These are phyloP conservation scores for Sciurus niger DNA, from an alignment of 2,113 vertebrate species.

Conservation along the genomic window DNA sequence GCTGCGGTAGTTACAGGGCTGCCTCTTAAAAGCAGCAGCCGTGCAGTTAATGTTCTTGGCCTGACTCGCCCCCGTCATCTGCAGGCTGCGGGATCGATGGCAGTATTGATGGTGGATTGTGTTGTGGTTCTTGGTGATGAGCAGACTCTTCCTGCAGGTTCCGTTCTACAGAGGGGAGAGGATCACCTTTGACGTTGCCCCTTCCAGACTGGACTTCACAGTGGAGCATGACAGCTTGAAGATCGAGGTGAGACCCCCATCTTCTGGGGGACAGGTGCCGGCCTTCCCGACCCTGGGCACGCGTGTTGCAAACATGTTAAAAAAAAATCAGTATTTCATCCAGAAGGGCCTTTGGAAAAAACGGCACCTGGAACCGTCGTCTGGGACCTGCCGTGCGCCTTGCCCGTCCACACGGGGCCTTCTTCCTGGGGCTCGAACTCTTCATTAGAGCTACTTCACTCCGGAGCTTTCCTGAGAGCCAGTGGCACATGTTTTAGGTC, in stretches of 20 bases:
- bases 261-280: neutral
- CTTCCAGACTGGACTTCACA: slow-evolving; percentile 94
- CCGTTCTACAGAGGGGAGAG: slow-evolving; percentile 98
- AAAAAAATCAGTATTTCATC: neutral
- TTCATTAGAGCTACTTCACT: neutral
- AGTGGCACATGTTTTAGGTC: accelerated
- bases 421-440: neutral
- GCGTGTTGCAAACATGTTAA: neutral
- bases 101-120: neutral
- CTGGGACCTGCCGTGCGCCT: neutral
- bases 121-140: neutral
- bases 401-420: neutral
- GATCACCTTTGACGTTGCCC: slow-evolving; percentile 99
- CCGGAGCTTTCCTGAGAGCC: neutral
- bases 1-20: neutral
- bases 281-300: neutral
- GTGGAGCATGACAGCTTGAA: slow-evolving; percentile 96
- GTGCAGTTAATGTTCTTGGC: neutral
- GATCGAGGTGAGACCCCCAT: slow-evolving; percentile 91
- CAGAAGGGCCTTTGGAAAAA: neutral
- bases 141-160: slow-evolving; percentile 88
- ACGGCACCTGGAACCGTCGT: neutral
- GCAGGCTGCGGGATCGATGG: neutral
- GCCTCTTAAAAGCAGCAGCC: neutral
- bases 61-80: neutral